Percentiles rank a stretch among this genome's conserved stretches.
phyloP scores from a whole-genome alignment of 2,888 invertebrate species.

The Maniola hyperantus region DNA sequence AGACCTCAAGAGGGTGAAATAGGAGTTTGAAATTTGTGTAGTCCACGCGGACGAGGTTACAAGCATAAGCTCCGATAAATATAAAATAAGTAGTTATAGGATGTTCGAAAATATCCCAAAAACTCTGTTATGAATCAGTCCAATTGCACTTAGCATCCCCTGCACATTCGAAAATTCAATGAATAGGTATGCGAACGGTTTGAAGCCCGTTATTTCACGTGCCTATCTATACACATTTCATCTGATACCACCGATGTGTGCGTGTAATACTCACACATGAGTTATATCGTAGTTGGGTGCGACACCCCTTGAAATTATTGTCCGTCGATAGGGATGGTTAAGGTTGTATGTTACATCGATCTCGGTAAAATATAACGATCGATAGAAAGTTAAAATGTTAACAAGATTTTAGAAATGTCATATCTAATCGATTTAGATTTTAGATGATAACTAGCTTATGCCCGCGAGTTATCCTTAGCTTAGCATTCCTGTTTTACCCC shows the following conservation, averaged over 20 bases:
- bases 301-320: slow-evolving; percentile 67
- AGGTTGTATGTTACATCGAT: slow-evolving; percentile 38
- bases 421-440: background rate
- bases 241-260: slow-evolving; percentile 48
- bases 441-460: no score
- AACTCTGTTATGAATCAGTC: slow-evolving; percentile 26
- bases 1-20: no score
- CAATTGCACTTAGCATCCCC: slow-evolving; percentile 38
- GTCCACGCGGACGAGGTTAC: no score
- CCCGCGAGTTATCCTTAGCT: no score
- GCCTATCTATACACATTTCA: slow-evolving; percentile 43
- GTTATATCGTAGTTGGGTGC: slow-evolving; percentile 52
- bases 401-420: background rate
- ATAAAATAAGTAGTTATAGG: background rate
- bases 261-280: slow-evolving; percentile 48
- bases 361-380: slow-evolving; percentile 30
- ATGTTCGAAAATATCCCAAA: background rate
- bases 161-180: slow-evolving; percentile 52
- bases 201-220: slow-evolving; percentile 46
- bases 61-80: no score
- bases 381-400: background rate
- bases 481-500: no score
- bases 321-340: slow-evolving; percentile 41
- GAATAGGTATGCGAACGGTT: slow-evolving; percentile 56
- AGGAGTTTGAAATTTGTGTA: no score